Base-by-base conservation (phyloP, 1,140 invertebrate species). In the Heliothis subflexa region DNA sequence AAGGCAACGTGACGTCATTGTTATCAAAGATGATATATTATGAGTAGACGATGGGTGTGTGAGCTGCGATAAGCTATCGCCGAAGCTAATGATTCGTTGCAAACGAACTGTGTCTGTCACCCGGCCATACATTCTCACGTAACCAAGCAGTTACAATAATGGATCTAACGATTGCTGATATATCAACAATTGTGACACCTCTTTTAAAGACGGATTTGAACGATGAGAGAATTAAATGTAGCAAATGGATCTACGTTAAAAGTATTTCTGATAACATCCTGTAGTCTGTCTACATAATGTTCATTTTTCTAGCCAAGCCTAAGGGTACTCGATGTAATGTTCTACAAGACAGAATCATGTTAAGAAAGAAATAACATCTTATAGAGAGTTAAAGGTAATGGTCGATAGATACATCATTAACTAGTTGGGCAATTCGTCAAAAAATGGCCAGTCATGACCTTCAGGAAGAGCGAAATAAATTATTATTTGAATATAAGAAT, bases 1-100 rank as follows among this genome's bases (percentile, higher is more conserved):
- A 78, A 33, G 83, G 80, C 80, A 82, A 73, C 82, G 78, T 82
- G 78, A 83, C 78, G 82, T 85, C 78, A 82, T 85, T 84, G 78
- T 85, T 84, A 71, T 78, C 72, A 61, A 52, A 64, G 59, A 83
- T 83, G 79, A 81, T 80, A 68, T 83, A 83, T 81, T 80, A 79
- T 76, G 75, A 77, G 77, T 54, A 57, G 64, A 73, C 40, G 71
- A 61, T 57, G 61, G 64, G 68, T 55, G 52, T 71, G 68, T 52
- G 68, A 76, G 77, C 49, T 50, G 55, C 59, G 79, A 83, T 83
- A 83, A 83, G 75, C 50, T 80, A 78, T 79, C 78, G 72, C 40
- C 66, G 57, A 64, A 79, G 72, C 77, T 83, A 83, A 83, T 83
- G 82, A 77, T 76, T 83, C 64, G 81, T 78, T 71, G 54, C 78